A percentile compares a stretch with the other conserved stretches of the same genome.
These are phyloP conservation scores for Xiphydria camelus DNA, from an alignment of 2,888 invertebrate genomes.

Conservation along the genomic window DNA sequence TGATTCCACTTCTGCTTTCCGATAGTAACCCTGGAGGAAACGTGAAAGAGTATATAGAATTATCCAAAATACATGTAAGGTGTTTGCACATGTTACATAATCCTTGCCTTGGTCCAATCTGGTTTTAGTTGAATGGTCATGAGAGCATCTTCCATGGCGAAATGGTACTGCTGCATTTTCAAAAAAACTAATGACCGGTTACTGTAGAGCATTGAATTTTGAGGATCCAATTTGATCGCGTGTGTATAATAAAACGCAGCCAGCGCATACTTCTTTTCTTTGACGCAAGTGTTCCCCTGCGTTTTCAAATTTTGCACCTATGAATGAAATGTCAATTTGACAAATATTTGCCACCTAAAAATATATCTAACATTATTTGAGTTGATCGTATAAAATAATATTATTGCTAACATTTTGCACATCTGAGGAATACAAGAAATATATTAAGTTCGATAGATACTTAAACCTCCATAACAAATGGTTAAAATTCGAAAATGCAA, in stretches of 20 bases:
- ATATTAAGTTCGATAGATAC: too few relatives aligned
- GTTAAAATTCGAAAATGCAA: too few relatives aligned
- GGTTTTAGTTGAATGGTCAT: constrained; percentile 75
- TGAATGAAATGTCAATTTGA: too few relatives aligned
- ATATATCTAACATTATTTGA: too few relatives aligned
- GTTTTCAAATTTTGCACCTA: constrained; percentile 62
- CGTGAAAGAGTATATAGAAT: too few relatives aligned
- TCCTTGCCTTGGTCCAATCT: constrained; percentile 74
- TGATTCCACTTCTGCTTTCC: constrained; percentile 73
- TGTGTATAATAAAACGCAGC: constrained; percentile 80
- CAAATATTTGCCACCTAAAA: too few relatives aligned
- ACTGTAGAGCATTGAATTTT: constrained; percentile 73
- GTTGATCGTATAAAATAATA: too few relatives aligned
- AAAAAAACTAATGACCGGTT: constrained; percentile 82
- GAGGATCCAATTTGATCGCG: constrained; percentile 74
- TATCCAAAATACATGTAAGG: too few relatives aligned
- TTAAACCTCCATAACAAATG: not conserved
- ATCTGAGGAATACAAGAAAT: too few relatives aligned
- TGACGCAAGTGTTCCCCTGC: constrained; percentile 77
- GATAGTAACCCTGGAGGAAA: constrained; percentile 68
- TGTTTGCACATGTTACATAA: not conserved
- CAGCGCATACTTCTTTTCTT: constrained; percentile 72
- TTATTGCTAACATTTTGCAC: too few relatives aligned
- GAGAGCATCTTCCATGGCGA: constrained; percentile 77
- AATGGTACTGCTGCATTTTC: constrained; percentile 75